Percentiles rank a stretch among this genome's conserved stretches.
Evolutionary conservation across 2,113 vertebrate species (phyloP).

Genomic region (Manacus vitellinus): DNA sequence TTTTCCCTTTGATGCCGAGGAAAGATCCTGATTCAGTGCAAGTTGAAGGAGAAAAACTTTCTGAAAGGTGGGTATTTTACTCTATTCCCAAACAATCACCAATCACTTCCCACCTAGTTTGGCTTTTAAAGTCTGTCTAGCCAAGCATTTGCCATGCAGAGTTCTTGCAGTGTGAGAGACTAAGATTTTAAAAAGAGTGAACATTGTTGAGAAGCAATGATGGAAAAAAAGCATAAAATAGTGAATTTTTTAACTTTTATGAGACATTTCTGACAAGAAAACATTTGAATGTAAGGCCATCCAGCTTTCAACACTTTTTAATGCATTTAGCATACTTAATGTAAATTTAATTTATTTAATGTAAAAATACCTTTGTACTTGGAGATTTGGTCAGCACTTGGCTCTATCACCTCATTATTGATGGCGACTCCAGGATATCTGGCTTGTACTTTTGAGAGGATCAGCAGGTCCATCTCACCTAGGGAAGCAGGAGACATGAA

Average conservation of each 20-base stretch:
- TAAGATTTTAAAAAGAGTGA: neutral
- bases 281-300: neutral
- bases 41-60: neutral
- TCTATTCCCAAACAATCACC: neutral
- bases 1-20: neutral
- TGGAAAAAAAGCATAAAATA: neutral
- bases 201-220: neutral
- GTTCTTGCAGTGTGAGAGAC: neutral
- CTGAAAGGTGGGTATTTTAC: neutral
- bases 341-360: neutral
- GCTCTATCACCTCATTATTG: conserved; percentile 83
- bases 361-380: conserved; percentile 85
- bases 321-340: neutral
- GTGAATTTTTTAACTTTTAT: neutral
- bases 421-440: conserved; percentile 74
- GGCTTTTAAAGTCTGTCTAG: neutral
- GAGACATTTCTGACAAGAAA: neutral
- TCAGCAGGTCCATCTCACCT: conserved; percentile 86
- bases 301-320: neutral
- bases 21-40: neutral
- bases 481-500: neutral
- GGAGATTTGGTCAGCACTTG: conserved; percentile 76
- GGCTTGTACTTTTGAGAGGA: conserved; percentile 79
- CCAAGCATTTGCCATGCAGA: neutral
- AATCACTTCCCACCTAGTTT: neutral